phyloP scores from a whole-genome alignment of 2,113 vertebrate species.

The Callionymus lyra region DNA sequence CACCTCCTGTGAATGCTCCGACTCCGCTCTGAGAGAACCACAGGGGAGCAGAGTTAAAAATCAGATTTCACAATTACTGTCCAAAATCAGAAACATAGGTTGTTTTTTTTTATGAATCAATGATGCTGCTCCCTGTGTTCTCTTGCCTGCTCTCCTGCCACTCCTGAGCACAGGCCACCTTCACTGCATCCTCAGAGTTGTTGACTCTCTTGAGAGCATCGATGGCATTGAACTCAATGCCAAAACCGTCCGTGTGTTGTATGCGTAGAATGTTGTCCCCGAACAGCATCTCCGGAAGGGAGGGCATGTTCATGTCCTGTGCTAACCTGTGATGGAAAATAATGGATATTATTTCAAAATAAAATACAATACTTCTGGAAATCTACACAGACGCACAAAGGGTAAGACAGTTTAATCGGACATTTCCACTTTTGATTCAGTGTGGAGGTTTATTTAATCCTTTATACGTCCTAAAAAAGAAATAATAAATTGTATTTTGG shows the following conservation, averaged over 20 bases:
- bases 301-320: conserved; percentile 85
- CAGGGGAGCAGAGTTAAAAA: background rate
- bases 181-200: conserved; percentile 82
- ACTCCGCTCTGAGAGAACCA: conserved; percentile 69
- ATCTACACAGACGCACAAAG: no score
- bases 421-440: no score
- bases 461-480: no score
- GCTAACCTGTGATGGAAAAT: no score
- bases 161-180: conserved; percentile 94
- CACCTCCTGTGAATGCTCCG: conserved; percentile 88
- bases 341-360: no score
- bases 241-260: conserved; percentile 80
- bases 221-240: conserved; percentile 90
- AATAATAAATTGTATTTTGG: no score
- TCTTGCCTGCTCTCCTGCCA: conserved; percentile 91
- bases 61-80: background rate
- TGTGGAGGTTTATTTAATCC: no score
- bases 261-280: conserved; percentile 89
- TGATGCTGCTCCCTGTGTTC: background rate
- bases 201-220: conserved; percentile 88
- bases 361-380: no score
- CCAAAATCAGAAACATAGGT: background rate
- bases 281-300: conserved; percentile 97
- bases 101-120: background rate
- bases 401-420: no score